phyloP scores from a whole-genome alignment of 2,888 invertebrate genomes.

The Corbicula japonica region DNA sequence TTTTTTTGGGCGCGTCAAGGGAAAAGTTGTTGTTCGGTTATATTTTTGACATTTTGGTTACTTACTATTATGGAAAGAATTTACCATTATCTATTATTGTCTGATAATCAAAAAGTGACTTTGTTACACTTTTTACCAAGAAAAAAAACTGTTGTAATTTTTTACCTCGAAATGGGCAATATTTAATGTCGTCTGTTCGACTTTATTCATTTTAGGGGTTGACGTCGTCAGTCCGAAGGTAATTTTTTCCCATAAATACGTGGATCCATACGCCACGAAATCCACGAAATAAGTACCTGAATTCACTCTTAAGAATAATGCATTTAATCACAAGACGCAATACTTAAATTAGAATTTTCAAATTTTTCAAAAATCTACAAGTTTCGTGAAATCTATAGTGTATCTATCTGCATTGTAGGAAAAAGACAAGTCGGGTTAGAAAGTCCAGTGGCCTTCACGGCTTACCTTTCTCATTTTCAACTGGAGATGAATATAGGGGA shows the following conservation, averaged over 20 bases:
- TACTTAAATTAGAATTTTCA: background rate
- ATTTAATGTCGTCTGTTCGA: too few species aligned
- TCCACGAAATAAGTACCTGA: background rate
- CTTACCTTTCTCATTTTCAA: conserved; percentile 26
- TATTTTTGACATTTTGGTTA: background rate
- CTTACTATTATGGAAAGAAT: background rate
- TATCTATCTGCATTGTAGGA: conserved; percentile 4
- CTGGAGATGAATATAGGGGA: conserved; percentile 7
- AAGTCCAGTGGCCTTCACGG: conserved; percentile 36
- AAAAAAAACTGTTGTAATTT: background rate
- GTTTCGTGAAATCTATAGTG: background rate
- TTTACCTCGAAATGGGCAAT: too few species aligned
- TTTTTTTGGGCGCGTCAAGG: too few species aligned
- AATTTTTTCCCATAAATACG: too few species aligned
- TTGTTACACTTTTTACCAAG: background rate
- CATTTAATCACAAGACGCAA: background rate
- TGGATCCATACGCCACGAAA: background rate
- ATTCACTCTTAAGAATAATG: background rate
- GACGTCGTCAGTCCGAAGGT: too few species aligned
- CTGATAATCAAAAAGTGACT: background rate
- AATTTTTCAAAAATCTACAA: background rate
- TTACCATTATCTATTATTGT: background rate
- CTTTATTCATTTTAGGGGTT: too few species aligned
- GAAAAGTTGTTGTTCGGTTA: too few species aligned
- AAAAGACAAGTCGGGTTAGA: conserved; percentile 10